Evolutionary conservation across 2,113 vertebrate genomes (phyloP), one percentile per base, ranked within the genome.

Genomic region (Lophius piscatorius): DNA sequence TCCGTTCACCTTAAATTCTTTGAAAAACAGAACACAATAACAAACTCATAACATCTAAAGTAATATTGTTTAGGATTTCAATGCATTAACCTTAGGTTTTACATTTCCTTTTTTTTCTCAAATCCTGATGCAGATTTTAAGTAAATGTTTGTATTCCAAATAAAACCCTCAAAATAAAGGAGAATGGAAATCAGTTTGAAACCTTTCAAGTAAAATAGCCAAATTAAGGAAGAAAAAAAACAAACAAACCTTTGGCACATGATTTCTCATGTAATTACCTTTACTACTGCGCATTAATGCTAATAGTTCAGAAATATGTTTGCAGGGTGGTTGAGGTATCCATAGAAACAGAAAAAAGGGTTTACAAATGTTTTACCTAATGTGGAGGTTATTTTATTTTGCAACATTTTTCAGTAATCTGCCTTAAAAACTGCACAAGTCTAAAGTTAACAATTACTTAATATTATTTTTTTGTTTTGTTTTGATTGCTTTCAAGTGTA

Each of bases 401-500:
- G 5, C 12, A 5, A 31, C 28, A 28, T 14, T 21, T 7, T 31
- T 44, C 10, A 7, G 21, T 48, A 38, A 61, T 45, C 39, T 39
- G 5, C 17, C 10, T 34, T 16, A 28, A 23, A 1, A 38, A 31
- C 17, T n/a, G n/a, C n/a, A n/a, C n/a, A n/a, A n/a, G n/a, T n/a
- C n/a, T n/a, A n/a, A n/a, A 5, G 46, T 34, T 55, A 47, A 61
- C 12, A 72, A 29, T 49, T 5, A 22, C 29, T 38, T 16, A 0
- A 38, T 55, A 35, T 74, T 28, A 17, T 20, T 38, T 47, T 22
- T 16, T n/a, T 13, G n/a, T 9, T 58, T 56, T 54, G n/a, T 59
- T 50, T 41, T 0, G 4, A 47, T 59, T 49, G 7, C 24, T 48
- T 22, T 68, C 17, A 29, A 24, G 23, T 63, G 12, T 48, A 11